Evolutionary conservation across 92 coral and sea anemone genomes (phyloP).

Genomic region (Nematostella vectensis): DNA sequence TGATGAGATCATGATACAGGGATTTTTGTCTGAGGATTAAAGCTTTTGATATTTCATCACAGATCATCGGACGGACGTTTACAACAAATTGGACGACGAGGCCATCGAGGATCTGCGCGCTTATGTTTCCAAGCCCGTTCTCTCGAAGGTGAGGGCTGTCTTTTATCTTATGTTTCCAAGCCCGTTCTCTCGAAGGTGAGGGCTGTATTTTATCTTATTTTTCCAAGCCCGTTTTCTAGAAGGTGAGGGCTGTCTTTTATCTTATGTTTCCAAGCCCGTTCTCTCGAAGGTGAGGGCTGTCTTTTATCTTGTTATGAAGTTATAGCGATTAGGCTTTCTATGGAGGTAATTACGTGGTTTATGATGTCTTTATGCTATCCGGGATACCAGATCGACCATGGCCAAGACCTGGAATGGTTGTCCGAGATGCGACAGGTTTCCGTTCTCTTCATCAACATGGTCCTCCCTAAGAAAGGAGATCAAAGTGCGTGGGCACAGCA

Average conservation of each 20-base stretch:
- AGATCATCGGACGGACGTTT: slow-evolving; percentile 90
- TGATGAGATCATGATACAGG: too few relatives aligned
- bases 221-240: slow-evolving; percentile 81
- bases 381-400: slow-evolving; percentile 87
- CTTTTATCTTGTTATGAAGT: too few relatives aligned
- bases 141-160: slow-evolving; percentile 87
- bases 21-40: too few relatives aligned
- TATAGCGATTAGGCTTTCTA: too few relatives aligned
- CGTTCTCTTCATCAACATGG: slow-evolving; percentile 90
- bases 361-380: too few relatives aligned
- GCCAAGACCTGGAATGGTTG: slow-evolving; percentile 82
- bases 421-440: slow-evolving; percentile 99
- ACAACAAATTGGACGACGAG: slow-evolving; percentile 63
- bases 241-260: too few relatives aligned
- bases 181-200: slow-evolving; percentile 90
- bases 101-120: slow-evolving; percentile 96
- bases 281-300: slow-evolving; percentile 85
- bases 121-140: slow-evolving; percentile 86
- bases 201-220: too few relatives aligned
- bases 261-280: slow-evolving; percentile 88
- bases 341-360: too few relatives aligned
- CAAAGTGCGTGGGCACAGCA: slow-evolving; percentile 77
- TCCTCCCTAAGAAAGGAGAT: slow-evolving; percentile 63
- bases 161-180: slow-evolving; percentile 83
- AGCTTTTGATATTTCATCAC: not conserved